Conservation (phyloP, 2,797 vertebrate species). For the Neosalanx taihuensis region DNA sequence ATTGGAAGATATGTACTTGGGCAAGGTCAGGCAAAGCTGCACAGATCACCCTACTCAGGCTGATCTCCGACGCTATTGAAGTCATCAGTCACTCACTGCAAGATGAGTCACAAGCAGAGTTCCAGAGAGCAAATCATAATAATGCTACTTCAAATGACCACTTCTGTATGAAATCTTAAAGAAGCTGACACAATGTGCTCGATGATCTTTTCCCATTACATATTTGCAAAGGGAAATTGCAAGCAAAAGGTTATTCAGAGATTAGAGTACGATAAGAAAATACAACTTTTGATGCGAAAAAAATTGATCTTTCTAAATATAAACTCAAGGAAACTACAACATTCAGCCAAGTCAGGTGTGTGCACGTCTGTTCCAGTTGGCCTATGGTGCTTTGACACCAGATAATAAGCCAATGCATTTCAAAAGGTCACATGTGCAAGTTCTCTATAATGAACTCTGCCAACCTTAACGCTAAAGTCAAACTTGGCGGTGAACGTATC, state of each 20-base stretch:
- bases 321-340: background rate
- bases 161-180: background rate
- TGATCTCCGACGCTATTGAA: background rate
- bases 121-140: background rate
- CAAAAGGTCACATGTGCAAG: conserved; percentile 12
- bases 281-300: too few relatives aligned
- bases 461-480: background rate
- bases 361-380: background rate
- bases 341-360: background rate
- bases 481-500: background rate
- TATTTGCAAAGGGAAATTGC: too few relatives aligned
- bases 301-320: too few relatives aligned
- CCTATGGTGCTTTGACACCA: background rate
- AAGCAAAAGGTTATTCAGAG: too few relatives aligned
- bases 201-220: too few relatives aligned
- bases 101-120: background rate
- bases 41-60: conserved; percentile 6
- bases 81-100: conserved; percentile 12
- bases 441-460: background rate
- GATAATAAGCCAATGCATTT: background rate
- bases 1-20: conserved; percentile 39
- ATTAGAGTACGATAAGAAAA: too few relatives aligned
- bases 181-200: too few relatives aligned
- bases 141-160: background rate
- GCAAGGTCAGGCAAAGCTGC: conserved; percentile 36